A percentile compares a stretch with the other conserved stretches of the same genome.
Conservation (phyloP, 1,140 invertebrate genomes). For the Lucilia sericata region DNA sequence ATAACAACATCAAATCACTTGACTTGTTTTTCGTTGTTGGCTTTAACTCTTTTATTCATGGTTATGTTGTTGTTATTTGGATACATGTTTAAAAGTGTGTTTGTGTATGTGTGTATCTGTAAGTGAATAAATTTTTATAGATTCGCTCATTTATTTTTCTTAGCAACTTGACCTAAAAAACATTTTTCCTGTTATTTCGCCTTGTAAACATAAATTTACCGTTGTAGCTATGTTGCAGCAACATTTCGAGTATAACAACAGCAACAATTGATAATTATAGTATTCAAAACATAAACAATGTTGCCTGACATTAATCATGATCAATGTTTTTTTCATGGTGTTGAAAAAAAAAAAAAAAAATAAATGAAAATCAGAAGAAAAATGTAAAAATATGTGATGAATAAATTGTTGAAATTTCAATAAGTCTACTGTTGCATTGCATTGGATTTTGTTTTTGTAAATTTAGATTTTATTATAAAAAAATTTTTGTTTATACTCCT, state of each 20-base stretch:
- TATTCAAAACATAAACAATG: constrained; percentile 10
- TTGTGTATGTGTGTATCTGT: background rate
- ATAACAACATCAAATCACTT: background rate
- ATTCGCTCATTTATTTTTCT: constrained; percentile 42
- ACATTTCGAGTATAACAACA: background rate
- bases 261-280: background rate
- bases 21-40: background rate
- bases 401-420: background rate
- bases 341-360: background rate
- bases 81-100: background rate
- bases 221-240: constrained; percentile 30
- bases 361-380: background rate
- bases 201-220: constrained; percentile 48
- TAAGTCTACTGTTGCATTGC: background rate
- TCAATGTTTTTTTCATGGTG: background rate
- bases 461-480: constrained; percentile 3
- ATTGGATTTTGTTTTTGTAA: background rate
- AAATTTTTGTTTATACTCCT: background rate
- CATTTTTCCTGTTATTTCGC: constrained; percentile 65
- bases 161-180: constrained; percentile 67
- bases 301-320: background rate
- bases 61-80: too few species aligned
- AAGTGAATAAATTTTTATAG: background rate
- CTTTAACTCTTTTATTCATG: background rate
- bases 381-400: too few species aligned